phyloP scores from a whole-genome alignment of 1,140 invertebrate species.

The Chironomus tepperi region DNA sequence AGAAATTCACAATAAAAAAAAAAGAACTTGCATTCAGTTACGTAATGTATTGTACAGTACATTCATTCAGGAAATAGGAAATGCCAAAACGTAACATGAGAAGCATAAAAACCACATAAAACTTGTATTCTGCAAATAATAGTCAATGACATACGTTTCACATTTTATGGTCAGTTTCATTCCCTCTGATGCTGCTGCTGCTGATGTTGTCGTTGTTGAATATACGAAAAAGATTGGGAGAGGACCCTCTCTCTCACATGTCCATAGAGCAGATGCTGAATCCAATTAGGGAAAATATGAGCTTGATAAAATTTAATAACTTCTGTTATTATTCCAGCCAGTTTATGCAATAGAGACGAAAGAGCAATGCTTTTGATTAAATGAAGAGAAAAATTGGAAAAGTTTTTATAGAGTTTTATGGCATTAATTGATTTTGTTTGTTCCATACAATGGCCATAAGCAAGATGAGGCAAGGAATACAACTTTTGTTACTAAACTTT shows the following conservation, averaged over 20 bases:
- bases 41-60: not conserved
- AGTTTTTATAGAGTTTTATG: conserved; percentile 10
- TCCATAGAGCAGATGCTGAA: not conserved
- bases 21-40: not conserved
- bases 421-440: conserved; percentile 9
- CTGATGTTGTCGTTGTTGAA: no score
- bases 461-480: not conserved
- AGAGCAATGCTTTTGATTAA: not conserved
- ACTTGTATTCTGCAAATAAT: conserved; percentile 13
- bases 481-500: not conserved
- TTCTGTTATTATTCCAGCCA: not conserved
- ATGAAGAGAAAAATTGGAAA: conserved; percentile 3
- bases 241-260: no score
- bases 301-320: conserved; percentile 10
- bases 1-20: not conserved
- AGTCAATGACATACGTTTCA: conserved; percentile 10
- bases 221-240: no score
- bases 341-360: not conserved
- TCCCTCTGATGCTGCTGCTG: not conserved
- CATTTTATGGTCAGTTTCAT: conserved; percentile 13
- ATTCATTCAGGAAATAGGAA: conserved; percentile 8
- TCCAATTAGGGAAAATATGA: conserved; percentile 14
- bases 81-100: conserved; percentile 1
- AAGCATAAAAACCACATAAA: conserved; percentile 14
- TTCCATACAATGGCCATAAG: not conserved